phyloP scores from a whole-genome alignment of 2,888 invertebrate species.

The Amblyjoppa fuscipennis region DNA sequence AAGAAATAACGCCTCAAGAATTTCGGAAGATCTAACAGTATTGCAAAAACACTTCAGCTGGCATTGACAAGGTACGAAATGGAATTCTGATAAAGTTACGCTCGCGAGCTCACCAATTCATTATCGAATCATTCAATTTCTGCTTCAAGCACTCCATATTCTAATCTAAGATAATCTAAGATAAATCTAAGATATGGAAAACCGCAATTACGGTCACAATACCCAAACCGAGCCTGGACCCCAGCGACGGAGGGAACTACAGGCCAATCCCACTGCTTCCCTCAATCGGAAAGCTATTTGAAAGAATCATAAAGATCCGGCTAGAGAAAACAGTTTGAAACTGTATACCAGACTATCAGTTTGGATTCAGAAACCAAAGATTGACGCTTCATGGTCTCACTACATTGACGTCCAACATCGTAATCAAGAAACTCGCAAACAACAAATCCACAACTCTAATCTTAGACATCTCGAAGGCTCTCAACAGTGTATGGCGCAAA shows the following conservation, averaged over 20 bases:
- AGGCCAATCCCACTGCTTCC: constrained; percentile 49
- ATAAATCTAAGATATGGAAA: constrained; percentile 18
- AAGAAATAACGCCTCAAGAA: background rate
- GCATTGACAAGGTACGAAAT: constrained; percentile 26
- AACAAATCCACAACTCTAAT: constrained; percentile 14
- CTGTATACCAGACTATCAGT: constrained; percentile 25
- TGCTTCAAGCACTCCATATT: constrained; percentile 3
- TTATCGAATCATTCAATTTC: constrained; percentile 29
- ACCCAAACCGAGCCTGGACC: constrained; percentile 43
- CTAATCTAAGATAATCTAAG: no score
- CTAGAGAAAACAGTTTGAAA: constrained; percentile 5
- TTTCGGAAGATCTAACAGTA: background rate
- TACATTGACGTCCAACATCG: constrained; percentile 15
- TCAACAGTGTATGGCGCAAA: constrained; percentile 38
- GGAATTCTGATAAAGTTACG: constrained; percentile 8
- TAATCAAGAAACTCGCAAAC: constrained; percentile 7
- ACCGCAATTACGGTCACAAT: constrained; percentile 15
- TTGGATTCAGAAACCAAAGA: constrained; percentile 35
- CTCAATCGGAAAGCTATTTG: constrained; percentile 36
- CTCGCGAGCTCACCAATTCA: constrained; percentile 5
- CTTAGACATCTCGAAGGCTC: constrained; percentile 34
- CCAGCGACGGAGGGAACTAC: constrained; percentile 6
- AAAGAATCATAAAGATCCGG: constrained; percentile 35
- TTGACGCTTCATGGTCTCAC: constrained; percentile 15
- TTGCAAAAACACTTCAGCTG: constrained; percentile 30